Evolutionary conservation across 2,797 vertebrate species (phyloP), one percentile per base, ranked within the genome.

Genomic region (Babyrousa celebensis): DNA sequence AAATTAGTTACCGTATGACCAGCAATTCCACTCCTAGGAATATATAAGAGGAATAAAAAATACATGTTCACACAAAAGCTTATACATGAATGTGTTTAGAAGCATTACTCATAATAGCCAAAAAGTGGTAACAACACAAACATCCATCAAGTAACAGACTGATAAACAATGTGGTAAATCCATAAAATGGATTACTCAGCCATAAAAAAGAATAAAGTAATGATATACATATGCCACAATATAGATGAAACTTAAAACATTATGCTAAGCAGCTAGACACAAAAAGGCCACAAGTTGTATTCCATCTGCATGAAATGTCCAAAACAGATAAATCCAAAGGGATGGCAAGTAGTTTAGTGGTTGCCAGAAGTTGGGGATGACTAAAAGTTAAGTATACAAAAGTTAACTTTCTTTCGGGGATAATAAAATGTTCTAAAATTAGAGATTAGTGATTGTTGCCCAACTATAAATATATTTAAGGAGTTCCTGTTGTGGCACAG

Each of bases 361-460:
- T 27, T 67, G 40, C n/a, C 68, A 87, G 40, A 52, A 23, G 21
- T 11, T 65, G 10, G 48, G 6, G 14, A 48, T 74, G 6, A 87
- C 65, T 86, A 72, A 82, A 58, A 54, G 36, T 60, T 8, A 68
- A n/a, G 12, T 58, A 60, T 20, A 62, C 36, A 36, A 36, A 36
- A 36, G 36, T 36, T 36, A 16, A 2, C 16, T 83, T 86, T 90
- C 23, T 78, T 90, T 95, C 12, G 23, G 21, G 12, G 63, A n/a
- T 56, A 83, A 77, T 79, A 87, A 89, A 96, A 90, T 75, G 29
- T 89, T 93, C 68, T 75, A 36, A 91, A 93, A 94, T 60, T 48
- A 48, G 54, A 89, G n/a, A 87, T 68, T 56, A 27, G 17, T 74
- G 43, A 89, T 18, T 71, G 25, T 21, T 83, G 12, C 60, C 82